A percentile compares a stretch with the other conserved stretches of the same genome.
Conservation (phyloP, 2,888 invertebrate genomes). For the Matsumyia berberina region DNA sequence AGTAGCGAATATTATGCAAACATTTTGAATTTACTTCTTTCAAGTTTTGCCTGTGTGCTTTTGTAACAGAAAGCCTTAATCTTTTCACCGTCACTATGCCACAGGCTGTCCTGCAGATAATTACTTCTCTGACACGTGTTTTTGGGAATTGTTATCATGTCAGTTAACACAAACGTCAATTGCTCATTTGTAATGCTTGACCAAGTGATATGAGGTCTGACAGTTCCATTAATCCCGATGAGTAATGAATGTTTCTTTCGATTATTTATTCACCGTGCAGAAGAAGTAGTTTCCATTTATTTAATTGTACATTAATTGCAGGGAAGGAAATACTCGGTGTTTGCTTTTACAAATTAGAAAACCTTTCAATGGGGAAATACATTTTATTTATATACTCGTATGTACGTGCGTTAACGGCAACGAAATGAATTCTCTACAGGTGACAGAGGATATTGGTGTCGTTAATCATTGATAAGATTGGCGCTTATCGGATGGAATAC, state of each 20-base stretch:
- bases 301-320: constrained; percentile 1
- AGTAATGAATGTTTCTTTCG: neutral
- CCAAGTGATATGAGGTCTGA: neutral
- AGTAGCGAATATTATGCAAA: no score
- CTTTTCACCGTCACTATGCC: no score
- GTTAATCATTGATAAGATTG: neutral
- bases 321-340: neutral
- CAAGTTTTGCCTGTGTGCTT: no score
- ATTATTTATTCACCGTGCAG: neutral
- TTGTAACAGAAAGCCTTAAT: no score
- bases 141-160: neutral
- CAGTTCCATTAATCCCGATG: neutral
- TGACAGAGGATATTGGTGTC: neutral
- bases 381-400: neutral
- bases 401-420: neutral
- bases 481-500: no score
- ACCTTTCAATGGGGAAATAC: neutral
- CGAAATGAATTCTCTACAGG: neutral
- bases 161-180: neutral
- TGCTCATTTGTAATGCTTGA: neutral
- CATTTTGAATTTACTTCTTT: no score
- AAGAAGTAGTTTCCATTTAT: neutral
- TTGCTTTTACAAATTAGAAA: neutral
- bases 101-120: no score
- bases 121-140: no score